Conservation (phyloP, 92 coral and sea anemone genomes). For the Phenganax subtilis region DNA sequence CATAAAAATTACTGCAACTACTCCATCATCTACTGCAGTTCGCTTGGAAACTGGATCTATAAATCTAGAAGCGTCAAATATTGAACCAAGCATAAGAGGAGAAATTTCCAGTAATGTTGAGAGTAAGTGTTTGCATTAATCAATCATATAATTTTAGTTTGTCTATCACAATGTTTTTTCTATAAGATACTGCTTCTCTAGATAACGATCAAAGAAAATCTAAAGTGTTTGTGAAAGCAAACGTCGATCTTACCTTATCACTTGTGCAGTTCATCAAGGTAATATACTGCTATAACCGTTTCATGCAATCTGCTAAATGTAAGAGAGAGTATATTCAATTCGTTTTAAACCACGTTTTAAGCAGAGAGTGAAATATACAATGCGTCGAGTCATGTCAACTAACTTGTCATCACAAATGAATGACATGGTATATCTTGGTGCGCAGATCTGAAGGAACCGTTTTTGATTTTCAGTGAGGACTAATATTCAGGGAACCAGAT, state of each 20-base stretch:
- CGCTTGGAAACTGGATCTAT: slow-evolving; percentile 94
- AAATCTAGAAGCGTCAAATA: slow-evolving; percentile 82
- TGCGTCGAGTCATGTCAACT: no score
- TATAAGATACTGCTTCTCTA: background rate
- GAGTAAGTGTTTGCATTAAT: background rate
- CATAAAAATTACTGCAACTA: slow-evolving; percentile 92
- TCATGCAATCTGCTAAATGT: no score
- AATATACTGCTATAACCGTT: background rate
- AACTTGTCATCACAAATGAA: no score
- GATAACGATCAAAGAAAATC: slow-evolving; percentile 53
- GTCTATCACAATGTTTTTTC: background rate
- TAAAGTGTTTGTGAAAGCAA: slow-evolving; percentile 85
- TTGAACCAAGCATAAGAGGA: slow-evolving; percentile 51
- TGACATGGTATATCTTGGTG: no score
- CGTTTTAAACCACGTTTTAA: no score
- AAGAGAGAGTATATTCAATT: no score
- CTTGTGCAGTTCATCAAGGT: slow-evolving; percentile 89
- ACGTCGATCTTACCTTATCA: slow-evolving; percentile 89
- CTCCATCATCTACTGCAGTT: slow-evolving; percentile 95
- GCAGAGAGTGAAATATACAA: no score
- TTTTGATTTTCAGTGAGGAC: no score
- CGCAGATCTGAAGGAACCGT: no score
- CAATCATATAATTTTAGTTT: background rate
- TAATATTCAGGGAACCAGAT: no score
- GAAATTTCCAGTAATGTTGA: slow-evolving; percentile 5